These are phyloP conservation scores for Huso huso DNA, from an alignment of 2,797 vertebrate genomes.

Conservation along the genomic window DNA sequence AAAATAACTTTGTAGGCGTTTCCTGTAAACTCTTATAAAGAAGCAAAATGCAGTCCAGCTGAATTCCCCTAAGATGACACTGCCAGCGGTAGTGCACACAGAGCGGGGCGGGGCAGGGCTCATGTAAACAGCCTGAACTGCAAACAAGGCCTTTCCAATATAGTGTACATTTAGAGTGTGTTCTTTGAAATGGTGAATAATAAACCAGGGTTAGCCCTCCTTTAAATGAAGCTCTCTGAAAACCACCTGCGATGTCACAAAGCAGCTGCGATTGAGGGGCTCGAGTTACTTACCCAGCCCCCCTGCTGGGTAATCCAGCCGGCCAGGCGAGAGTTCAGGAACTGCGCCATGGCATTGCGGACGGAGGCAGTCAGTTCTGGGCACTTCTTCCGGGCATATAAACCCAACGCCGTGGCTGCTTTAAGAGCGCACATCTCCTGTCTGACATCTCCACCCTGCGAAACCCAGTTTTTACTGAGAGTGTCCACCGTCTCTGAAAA, in stretches of 20 bases:
- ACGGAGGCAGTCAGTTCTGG: slow-evolving; percentile 6
- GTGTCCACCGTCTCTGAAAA: no score
- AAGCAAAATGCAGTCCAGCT: no score
- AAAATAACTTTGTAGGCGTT: no score
- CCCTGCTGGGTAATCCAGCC: slow-evolving; percentile 11
- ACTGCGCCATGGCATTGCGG: slow-evolving; percentile 5
- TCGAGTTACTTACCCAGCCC: slow-evolving; percentile 15
- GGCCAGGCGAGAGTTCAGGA: slow-evolving; percentile 8
- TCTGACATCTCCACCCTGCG: no score
- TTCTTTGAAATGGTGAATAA: not conserved
- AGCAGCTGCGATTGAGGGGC: not conserved
- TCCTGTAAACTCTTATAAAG: no score
- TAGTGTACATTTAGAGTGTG: not conserved
- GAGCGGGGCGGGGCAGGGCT: no score
- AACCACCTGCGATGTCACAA: not conserved
- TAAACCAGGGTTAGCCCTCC: no score
- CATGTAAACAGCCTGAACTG: no score
- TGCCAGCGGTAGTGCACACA: no score
- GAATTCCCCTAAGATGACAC: no score
- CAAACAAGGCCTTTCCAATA: slow-evolving; percentile 1
- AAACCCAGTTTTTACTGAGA: no score
- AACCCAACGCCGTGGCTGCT: slow-evolving; percentile 7
- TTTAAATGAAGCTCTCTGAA: no score
- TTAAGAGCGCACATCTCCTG: not conserved
- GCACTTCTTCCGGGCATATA: slow-evolving; percentile 12